Evolutionary conservation across 2,113 vertebrate species (phyloP).

Genomic region (Corynorhinus townsendii): DNA sequence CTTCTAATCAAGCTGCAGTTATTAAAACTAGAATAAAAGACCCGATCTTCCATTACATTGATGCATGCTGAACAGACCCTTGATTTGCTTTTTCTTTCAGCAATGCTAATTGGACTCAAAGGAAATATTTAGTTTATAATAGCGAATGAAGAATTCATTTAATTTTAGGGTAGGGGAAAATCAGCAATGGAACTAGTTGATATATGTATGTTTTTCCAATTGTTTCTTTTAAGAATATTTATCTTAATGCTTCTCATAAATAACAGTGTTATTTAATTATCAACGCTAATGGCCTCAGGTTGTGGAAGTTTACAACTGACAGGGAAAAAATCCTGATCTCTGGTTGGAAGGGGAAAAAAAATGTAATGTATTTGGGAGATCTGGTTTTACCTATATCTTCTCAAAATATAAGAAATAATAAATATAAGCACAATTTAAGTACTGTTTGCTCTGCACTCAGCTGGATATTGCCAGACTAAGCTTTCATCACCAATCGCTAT

Average conservation of each 20-base stretch:
- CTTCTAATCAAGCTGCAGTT: conserved; percentile 85
- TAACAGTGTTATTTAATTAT: conserved; percentile 75
- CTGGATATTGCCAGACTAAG: not conserved
- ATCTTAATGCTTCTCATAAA: conserved; percentile 69
- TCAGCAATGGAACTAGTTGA: conserved; percentile 59
- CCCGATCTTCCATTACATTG: conserved; percentile 85
- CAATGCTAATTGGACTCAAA: conserved; percentile 88
- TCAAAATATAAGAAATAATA: conserved; percentile 23
- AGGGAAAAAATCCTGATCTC: conserved; percentile 18
- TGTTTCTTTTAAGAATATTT: conserved; percentile 68
- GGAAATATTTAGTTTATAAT: conserved; percentile 87
- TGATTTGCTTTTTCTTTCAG: conserved; percentile 84
- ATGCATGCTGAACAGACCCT: conserved; percentile 81
- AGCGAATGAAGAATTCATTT: conserved; percentile 84
- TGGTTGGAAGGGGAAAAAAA: not conserved
- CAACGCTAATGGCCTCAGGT: conserved; percentile 38
- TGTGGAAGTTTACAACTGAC: conserved; percentile 27
- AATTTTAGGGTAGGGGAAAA: conserved; percentile 75
- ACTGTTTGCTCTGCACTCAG: not conserved
- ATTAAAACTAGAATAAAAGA: conserved; percentile 85
- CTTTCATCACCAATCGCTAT: not conserved
- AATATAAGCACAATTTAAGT: not conserved
- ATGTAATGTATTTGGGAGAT: not conserved
- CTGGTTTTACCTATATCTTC: not conserved
- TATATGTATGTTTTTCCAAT: not conserved